Base-by-base conservation (phyloP, 2,113 vertebrate genomes). In the Tinamus guttatus region DNA sequence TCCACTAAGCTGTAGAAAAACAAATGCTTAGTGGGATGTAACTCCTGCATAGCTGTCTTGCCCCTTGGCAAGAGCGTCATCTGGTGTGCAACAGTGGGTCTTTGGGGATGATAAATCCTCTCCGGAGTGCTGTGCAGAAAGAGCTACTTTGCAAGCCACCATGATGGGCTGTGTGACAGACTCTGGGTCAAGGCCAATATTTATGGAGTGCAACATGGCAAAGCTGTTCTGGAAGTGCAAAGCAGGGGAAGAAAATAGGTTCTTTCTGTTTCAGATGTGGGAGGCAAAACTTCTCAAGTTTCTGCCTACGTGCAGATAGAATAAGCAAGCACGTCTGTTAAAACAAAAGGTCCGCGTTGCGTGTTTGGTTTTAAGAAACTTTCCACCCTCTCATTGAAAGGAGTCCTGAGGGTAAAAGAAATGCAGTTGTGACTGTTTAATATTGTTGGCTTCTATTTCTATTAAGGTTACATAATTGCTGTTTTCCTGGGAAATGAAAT, bases 341-440 rank as follows among this genome's bases (percentile, higher is more conserved):
- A 96, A 95, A 95, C 94, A 96, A 95, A 97, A 95, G 87, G 54
- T 73, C 52, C 1, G 0, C 11, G 63, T 36, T 85, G 40, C 79
- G 94, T 97, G 91, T 97, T 97, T 97, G 84, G 58, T 82, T 97
- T 96, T 89, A 64, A 91, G 92, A 77, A 96, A 95, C 77, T 96
- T 96, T 97, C 91, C 94, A 80, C 96, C 87, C 96, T 95, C 89
- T 81, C 75, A 70, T 94, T 96, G 93, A 95, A 94, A 89, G 60
- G 93, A 87, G 62, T 47, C 81, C 59, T 85, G 79, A 60, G 51
- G 79, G 92, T 95, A 79, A 89, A 95, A 59, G 54, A 49, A 90
- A 41, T 59, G 40, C 27, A 32, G 70, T 93, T 87, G 74, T 2
- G 7, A 80, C 24, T 51, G n/a, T 45, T 92, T 91, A 90, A 89